phyloP scores from a whole-genome alignment of 2,113 vertebrate genomes.

The Arenaria interpres region DNA sequence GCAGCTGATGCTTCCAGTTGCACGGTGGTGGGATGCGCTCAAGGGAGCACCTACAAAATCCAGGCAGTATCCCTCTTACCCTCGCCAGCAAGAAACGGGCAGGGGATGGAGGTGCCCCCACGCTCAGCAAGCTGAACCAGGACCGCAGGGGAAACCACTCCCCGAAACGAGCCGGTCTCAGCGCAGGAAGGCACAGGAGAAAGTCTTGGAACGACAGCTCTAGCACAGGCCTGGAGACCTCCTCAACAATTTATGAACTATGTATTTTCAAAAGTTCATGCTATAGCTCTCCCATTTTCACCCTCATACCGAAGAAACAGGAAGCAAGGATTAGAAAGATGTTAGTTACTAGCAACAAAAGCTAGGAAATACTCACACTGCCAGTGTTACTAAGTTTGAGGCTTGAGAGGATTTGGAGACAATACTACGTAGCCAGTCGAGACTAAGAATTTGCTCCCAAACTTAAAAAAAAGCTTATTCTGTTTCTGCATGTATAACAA shows the following conservation, averaged over 20 bases:
- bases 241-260: not conserved
- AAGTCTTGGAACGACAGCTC: not conserved
- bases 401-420: not conserved
- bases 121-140: not conserved
- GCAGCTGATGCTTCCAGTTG: not conserved
- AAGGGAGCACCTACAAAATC: not conserved
- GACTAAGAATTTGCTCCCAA: not conserved
- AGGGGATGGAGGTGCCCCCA: not conserved
- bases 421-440: not conserved
- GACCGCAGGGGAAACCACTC: not conserved
- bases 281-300: not conserved
- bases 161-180: rapidly evolving
- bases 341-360: not conserved
- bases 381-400: not conserved
- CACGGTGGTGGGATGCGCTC: not conserved
- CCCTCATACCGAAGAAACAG: not conserved
- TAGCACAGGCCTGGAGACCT: not conserved
- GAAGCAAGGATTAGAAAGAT: not conserved
- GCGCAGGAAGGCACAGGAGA: not conserved
- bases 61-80: not conserved
- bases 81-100: not conserved
- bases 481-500: not conserved
- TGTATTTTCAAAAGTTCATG: not conserved
- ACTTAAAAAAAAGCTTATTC: not conserved
- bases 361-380: not conserved